Evolutionary conservation across 37 sponge, comb jelly and placozoan genomes (phyloP).

Genomic region (Bolinopsis microptera): DNA sequence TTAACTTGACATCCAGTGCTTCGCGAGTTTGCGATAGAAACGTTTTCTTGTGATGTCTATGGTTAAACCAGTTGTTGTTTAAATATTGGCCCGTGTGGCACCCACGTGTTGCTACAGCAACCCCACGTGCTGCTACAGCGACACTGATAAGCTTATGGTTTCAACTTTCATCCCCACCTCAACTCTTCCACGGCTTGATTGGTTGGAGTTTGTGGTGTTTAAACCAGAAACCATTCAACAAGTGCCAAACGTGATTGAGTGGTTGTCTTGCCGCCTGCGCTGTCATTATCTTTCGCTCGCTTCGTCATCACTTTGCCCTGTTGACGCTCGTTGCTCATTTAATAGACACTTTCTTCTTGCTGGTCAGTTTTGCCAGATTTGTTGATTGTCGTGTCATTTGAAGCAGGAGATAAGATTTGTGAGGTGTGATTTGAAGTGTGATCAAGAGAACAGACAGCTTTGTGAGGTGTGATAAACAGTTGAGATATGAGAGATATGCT

Average conservation of each 20-base stretch:
- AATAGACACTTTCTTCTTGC: too few relatives aligned
- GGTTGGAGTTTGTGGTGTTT: neutral
- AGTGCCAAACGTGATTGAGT: neutral
- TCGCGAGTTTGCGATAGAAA: too few relatives aligned
- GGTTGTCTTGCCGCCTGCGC: neutral
- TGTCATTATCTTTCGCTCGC: neutral
- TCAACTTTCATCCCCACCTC: neutral
- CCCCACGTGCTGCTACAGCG: neutral
- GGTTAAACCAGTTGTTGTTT: neutral
- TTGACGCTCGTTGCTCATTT: neutral
- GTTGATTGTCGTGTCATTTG: neutral
- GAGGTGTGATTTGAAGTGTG: too few relatives aligned
- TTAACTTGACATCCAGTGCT: neutral
- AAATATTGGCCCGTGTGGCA: neutral
- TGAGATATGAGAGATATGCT: neutral
- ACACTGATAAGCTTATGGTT: neutral
- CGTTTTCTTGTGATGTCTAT: neutral
- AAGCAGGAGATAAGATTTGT: neutral
- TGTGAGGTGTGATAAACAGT: neutral
- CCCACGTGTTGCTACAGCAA: neutral
- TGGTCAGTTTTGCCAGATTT: neutral
- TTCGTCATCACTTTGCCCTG: neutral
- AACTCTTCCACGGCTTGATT: neutral
- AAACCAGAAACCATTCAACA: neutral
- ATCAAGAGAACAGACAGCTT: too few relatives aligned